Evolutionary conservation across 2,888 invertebrate genomes (phyloP), one percentile per base, ranked within the genome.

Genomic region (Drosophila kokeensis): DNA sequence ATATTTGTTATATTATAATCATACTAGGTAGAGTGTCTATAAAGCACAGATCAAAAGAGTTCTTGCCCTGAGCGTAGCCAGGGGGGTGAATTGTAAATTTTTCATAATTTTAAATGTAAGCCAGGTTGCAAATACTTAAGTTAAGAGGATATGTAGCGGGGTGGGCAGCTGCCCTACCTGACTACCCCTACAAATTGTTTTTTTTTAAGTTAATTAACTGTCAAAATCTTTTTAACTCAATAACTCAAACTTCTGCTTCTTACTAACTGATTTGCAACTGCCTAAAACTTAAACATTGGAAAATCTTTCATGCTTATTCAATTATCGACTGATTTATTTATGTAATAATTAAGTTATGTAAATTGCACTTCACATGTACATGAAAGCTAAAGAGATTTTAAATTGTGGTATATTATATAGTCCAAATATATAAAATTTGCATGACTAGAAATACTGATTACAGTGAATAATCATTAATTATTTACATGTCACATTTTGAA

Each of bases 11-110:
- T 11, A 7, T 24, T 32, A 4, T n/a, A 32, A 30, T 4, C 36
- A 13, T 18, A 32, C 24, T n/a, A 11, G 18, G 21, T 50, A 1
- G 13, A 4, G 40, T 15, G 11, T 52, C 32, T 4, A 36, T 1
- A 18, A 21, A 29, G 15, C 18, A 48, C 13, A 24, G 3, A 60
- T 29, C 18, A 24, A 13, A 45, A 7, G 13, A 21, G 4, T 21
- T 32, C 5, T 2, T 21, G 15, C 1, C 5, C 32, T 32, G 21
- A 0, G 30, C 1, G n/a, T 40, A 40, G 40, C 40, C 2, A 40
- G 10, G 1, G 1, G 11, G 21, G 5, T 21, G 11, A 2, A 21
- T 11, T 11, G 1, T 32, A 32, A 0, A 0, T 32, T 0, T 11
- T 32, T 40, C n/a, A 40, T 40, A 1, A n/a, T 10, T 40, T 40